Evolutionary conservation across 2,888 invertebrate species (phyloP), one percentile per base, ranked within the genome.

Genomic region (Tricholauxania praeusta): DNA sequence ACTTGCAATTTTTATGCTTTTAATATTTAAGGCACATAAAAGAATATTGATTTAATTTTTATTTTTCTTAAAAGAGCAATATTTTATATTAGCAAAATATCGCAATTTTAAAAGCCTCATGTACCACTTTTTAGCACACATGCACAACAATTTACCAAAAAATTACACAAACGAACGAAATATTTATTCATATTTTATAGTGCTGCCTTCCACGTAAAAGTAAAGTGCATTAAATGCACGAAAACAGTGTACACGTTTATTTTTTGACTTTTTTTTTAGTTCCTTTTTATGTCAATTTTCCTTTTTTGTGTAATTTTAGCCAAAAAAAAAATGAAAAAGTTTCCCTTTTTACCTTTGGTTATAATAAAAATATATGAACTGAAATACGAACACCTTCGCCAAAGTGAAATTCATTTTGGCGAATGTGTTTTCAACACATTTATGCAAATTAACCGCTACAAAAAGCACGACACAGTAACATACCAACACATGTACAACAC

Each of bases 71-170:
- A 39, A 39, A 5, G 2, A 39, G 39, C 39, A 39, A 39, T 1
- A 39, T 39, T 39, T 39, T 39, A 39, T 8, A 39, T 39, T 39
- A 39, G 0, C 1, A 10, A 39, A 39, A 39, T 39, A 39, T 39
- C 39, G 10, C 39, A 39, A 10, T 10, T 39, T 39, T 39, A 39
- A 39, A 39, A 39, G 10, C 10, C 39, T 10, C 39, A 39, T 10
- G n/a, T 5, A 19, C 22, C 22, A 55, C 17, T 19, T 55, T n/a
- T 55, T 22, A 22, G 39, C 47, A n/a, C 28, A 63, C n/a, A 19
- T n/a, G 47, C 48, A 71, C 70, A 52, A 39, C 70, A 52, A 51
- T 70, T 51, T 67, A 73, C 55, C 52, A 22, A 62, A 65, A 17
- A 12, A 59, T 10, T 12, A 64, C 32, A 14, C 48, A 62, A 59